Conservation (phyloP, 2,888 invertebrate species). For the Anarsia innoxiella region DNA sequence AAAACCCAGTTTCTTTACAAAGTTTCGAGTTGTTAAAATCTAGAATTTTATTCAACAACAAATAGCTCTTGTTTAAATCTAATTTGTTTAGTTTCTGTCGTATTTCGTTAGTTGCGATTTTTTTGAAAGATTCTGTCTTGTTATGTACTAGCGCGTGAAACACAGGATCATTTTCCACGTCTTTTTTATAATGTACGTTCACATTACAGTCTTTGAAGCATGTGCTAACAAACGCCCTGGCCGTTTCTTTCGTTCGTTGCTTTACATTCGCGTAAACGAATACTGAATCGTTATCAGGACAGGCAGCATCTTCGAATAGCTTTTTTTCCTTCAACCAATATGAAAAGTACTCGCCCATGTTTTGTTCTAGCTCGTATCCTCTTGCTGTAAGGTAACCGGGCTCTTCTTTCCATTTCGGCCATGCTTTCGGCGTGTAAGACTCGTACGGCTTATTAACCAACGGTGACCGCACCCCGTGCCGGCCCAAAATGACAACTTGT, state of each 20-base stretch:
- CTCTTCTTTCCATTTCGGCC: constrained; percentile 38
- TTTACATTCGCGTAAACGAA: constrained; percentile 46
- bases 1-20: constrained; percentile 35
- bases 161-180: constrained; percentile 32
- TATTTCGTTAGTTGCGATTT: constrained; percentile 34
- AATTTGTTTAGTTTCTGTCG: constrained; percentile 29
- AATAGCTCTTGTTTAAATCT: constrained; percentile 31
- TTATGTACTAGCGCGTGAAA: constrained; percentile 44
- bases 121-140: constrained; percentile 26
- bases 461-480: constrained; percentile 52
- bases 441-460: constrained; percentile 29
- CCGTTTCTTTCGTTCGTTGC: constrained; percentile 46
- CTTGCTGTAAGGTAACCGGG: constrained; percentile 43
- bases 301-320: constrained; percentile 28
- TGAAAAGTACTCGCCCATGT: constrained; percentile 46
- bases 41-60: constrained; percentile 37
- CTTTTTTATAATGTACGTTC: constrained; percentile 29
- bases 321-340: constrained; percentile 38
- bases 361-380: constrained; percentile 45
- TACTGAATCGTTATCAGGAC: constrained; percentile 33
- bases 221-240: constrained; percentile 36
- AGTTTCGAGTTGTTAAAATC: constrained; percentile 37
- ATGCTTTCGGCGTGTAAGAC: constrained; percentile 34
- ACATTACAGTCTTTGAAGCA: constrained; percentile 47
- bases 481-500: constrained; percentile 48